Conservation (phyloP, 2,797 vertebrate genomes). For the Bufotes viridis region DNA sequence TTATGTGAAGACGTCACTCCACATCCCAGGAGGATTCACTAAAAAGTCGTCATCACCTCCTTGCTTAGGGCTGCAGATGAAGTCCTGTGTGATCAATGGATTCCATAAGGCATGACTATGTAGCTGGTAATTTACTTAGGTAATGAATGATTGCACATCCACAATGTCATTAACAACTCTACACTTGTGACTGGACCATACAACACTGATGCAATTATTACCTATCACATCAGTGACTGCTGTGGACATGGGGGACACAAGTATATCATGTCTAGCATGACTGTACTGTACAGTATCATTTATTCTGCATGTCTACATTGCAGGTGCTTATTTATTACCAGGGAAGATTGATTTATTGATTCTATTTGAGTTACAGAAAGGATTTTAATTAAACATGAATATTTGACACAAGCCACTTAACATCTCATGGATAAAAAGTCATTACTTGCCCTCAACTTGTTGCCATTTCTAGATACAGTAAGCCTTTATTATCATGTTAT, state of each 20-base stretch:
- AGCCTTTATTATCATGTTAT: not conserved
- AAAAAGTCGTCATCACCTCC: conserved; percentile 73
- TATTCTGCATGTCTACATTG: not conserved
- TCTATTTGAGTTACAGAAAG: conserved; percentile 22
- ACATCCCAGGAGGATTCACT: conserved; percentile 76
- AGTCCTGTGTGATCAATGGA: conserved; percentile 74
- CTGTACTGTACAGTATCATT: not conserved
- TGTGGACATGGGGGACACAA: not conserved
- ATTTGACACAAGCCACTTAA: not conserved
- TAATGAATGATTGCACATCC: conserved; percentile 48
- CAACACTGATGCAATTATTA: not conserved
- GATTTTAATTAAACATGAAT: conserved; percentile 30
- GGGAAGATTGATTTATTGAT: conserved; percentile 26
- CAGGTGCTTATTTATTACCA: not conserved
- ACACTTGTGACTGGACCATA: not conserved
- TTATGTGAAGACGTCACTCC: conserved; percentile 83
- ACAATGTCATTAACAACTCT: conserved; percentile 43
- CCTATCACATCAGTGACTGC: not conserved
- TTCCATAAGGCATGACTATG: conserved; percentile 51
- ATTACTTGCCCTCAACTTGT: not conserved
- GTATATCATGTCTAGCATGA: not conserved
- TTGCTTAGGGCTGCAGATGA: conserved; percentile 70
- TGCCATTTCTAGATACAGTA: not conserved
- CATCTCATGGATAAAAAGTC: not conserved
- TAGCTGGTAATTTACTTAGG: conserved; percentile 50